phyloP scores from a whole-genome alignment of 2,113 vertebrate genomes.

The Lophochroa leadbeateri region DNA sequence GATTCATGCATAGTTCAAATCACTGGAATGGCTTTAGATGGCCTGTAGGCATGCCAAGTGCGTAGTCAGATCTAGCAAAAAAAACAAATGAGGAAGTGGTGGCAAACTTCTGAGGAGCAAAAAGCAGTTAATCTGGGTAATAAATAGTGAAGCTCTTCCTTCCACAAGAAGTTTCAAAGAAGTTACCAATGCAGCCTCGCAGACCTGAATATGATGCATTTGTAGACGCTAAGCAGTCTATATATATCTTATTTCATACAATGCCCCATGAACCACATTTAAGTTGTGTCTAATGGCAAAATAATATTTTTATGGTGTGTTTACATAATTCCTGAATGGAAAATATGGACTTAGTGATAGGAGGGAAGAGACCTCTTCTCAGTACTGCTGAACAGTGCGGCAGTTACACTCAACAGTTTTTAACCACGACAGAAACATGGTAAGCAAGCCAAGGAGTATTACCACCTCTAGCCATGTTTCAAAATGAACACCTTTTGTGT shows the following conservation, averaged over 20 bases:
- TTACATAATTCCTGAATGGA: background rate
- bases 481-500: background rate
- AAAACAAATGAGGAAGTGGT: background rate
- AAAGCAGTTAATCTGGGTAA: background rate
- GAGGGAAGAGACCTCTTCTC: background rate
- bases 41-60: background rate
- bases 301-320: background rate
- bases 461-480: background rate
- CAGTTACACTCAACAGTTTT: background rate
- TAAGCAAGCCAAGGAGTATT: background rate
- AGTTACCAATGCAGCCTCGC: background rate
- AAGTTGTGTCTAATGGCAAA: background rate
- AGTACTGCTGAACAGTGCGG: background rate
- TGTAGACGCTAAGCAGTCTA: background rate
- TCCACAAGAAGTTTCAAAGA: background rate
- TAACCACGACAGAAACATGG: background rate
- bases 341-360: background rate
- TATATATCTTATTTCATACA: background rate
- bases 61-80: background rate
- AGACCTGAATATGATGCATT: background rate
- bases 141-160: background rate
- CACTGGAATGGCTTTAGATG: background rate
- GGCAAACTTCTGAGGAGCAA: background rate
- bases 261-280: background rate
- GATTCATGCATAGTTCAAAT: background rate